Evolutionary conservation across 2,113 vertebrate genomes (phyloP), one percentile per base, ranked within the genome.

Genomic region (Verasper variegatus): DNA sequence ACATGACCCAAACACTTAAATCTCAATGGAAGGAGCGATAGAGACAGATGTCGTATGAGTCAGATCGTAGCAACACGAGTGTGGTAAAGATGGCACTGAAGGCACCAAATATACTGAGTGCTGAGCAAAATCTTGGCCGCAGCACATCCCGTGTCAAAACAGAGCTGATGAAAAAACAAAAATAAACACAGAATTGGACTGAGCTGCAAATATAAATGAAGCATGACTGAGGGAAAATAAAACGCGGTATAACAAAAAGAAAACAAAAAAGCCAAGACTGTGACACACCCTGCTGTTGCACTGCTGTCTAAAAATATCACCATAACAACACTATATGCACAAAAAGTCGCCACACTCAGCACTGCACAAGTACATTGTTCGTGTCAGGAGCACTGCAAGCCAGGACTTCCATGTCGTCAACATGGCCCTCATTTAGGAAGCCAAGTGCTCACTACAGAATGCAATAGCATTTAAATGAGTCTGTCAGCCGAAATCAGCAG

Each of bases 41-140:
- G 60, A 84, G 81, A 82, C 82, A 83, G 81, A 92, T 86, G 86
- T 86, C 86, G 82, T 63, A 37, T 67, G 84, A 88, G 72, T 91
- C 80, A 81, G 80, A 80, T 67, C 78, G 71, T 65, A 77, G 85
- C 81, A 74, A 79, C 60, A 82, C 20, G 26, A 85, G 72, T 52
- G 69, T 82, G 73, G 72, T 56, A 57, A 80, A 73, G 63, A 83
- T 71, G 79, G 55, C 71, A 68, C 80, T 23, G 67, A 83, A 81
- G 71, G 77, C 75, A 78, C 73, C 69, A 76, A 72, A 86, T 5
- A 88, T 75, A 74, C 61, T 59, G 59, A 60, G 59, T 76, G 67
- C 62, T 80, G 84, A 83, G 78, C 24, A 64, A 66, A 87, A 77
- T 74, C 68, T 81, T 88, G 74, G 80, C 77, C 77, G 27, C 59